Base-by-base conservation (phyloP, 2,888 invertebrate species). In the Cryptocephalus moraei region DNA sequence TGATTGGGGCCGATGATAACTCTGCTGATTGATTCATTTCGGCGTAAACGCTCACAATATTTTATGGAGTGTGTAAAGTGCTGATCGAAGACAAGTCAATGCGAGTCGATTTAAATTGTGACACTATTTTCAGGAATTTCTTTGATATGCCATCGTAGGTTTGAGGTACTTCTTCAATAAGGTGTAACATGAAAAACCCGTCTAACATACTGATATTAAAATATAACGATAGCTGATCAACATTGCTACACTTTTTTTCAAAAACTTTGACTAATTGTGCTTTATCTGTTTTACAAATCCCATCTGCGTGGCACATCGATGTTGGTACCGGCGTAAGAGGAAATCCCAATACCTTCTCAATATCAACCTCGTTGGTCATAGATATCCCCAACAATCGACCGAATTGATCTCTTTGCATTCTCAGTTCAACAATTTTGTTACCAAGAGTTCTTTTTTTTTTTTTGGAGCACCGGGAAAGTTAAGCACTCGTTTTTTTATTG, bases 361-460 rank as follows among this genome's bases (percentile, higher is more conserved):
- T 51, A 33, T 59, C 45, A n/a, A 54, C 44, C 8, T 50, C 46
- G 8, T 57, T 41, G 22, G 36, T 47, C 1, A 54, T n/a, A 8
- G 53, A 57, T 40, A 56, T 49, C 3, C 50, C 51, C 11, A 59
- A 50, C 46, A 57, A 43, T 43, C 56, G 33, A 11, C 56, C 51
- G 36, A 58, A 50, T 33, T 57, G 32, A 47, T 59, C 53, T 39
- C 59, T 41, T 46, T 59, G 50, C 47, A 56, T 48, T 41, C 50
- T 44, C 9, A 56, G 33, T 44, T 56, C 55, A n/a, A 49, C 49
- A 46, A 55, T 47, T 47, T 55, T 53, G 48, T 52, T 51, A 9
- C 45, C 48, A 14, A 50, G 33, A 41, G 47, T 49, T 9, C 52
- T 22, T 50, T 43, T 49, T 49, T 43, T 53, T 51, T 46, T 53